Percentiles rank a stretch among this genome's conserved stretches.
phyloP scores from a whole-genome alignment of 2,113 vertebrate species.

The Seriola rivoliana region DNA sequence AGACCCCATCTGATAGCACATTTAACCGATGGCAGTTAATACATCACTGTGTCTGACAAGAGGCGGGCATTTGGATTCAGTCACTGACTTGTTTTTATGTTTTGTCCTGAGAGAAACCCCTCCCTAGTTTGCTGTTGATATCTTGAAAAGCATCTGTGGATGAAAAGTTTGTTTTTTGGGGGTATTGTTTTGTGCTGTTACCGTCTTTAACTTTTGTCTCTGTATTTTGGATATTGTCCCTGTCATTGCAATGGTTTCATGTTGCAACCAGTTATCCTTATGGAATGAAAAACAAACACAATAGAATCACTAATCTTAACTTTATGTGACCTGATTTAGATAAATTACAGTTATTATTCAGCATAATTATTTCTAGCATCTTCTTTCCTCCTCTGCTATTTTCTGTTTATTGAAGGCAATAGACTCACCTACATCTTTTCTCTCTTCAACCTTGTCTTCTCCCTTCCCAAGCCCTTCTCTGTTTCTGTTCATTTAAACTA shows the following conservation, averaged over 20 bases:
- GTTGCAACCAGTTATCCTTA: neutral
- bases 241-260: neutral
- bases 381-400: neutral
- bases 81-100: neutral
- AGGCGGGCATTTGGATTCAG: neutral
- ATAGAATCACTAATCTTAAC: neutral
- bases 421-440: neutral
- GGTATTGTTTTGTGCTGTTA: neutral
- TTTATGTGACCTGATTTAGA: neutral
- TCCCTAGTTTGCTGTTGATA: neutral
- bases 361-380: neutral
- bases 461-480: neutral
- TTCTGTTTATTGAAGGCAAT: neutral
- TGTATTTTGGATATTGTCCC: neutral
- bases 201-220: conserved; percentile 6
- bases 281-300: neutral
- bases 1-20: neutral
- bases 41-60: neutral
- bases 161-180: neutral
- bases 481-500: conserved; percentile 28
- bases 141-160: neutral
- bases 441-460: neutral
- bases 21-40: neutral
- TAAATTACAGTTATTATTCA: neutral
- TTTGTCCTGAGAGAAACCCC: neutral